These are phyloP conservation scores for Seladonia tumulorum DNA, from an alignment of 2,888 invertebrate genomes.

Conservation along the genomic window DNA sequence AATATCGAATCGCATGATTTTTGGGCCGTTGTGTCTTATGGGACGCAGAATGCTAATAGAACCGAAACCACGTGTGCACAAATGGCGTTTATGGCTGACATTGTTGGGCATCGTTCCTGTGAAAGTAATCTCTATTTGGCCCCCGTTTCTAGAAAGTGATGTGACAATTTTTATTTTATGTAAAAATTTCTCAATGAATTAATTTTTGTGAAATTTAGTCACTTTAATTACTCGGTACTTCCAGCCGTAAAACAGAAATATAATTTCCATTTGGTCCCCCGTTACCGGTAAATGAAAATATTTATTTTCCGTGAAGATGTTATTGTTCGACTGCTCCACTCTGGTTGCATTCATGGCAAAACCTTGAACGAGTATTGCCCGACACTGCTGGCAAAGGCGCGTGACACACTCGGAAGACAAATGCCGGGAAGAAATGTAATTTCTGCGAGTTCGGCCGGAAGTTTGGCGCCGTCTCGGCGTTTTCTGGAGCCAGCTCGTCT, in stretches of 20 bases:
- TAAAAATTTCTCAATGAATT: no score
- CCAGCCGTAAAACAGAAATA: neutral
- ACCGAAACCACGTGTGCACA: neutral
- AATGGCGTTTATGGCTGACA: neutral
- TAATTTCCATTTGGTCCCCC: neutral
- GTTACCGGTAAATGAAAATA: neutral
- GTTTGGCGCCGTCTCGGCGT: slow-evolving; percentile 9
- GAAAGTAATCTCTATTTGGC: neutral
- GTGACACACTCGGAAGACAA: neutral
- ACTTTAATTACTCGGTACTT: no score
- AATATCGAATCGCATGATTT: slow-evolving; percentile 15
- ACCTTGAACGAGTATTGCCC: neutral
- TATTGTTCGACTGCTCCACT: neutral
- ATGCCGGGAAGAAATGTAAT: neutral
- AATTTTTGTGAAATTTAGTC: no score
- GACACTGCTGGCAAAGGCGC: neutral
- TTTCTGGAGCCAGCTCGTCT: slow-evolving; percentile 5
- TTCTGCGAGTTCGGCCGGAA: neutral
- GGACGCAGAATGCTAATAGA: neutral
- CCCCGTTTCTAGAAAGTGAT: no score
- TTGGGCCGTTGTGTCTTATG: neutral
- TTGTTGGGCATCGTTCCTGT: neutral
- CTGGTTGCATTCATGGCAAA: neutral
- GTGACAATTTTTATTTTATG: no score
- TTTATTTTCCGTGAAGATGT: neutral